Percentiles rank a stretch among this genome's conserved stretches.
These are phyloP conservation scores for Torymus tubicola DNA, from an alignment of 2,888 invertebrate genomes.

Conservation along the genomic window DNA sequence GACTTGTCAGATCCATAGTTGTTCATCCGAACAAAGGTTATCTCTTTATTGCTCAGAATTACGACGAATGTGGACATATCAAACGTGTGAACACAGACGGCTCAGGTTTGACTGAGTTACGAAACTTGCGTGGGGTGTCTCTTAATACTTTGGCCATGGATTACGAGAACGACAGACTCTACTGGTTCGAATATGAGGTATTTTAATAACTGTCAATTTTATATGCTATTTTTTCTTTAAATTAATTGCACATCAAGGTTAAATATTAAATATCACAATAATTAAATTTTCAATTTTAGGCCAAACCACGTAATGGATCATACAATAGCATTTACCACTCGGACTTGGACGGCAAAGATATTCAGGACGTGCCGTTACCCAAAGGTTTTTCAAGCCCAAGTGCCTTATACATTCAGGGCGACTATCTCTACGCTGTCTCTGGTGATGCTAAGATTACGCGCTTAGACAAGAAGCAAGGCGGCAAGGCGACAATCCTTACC, in stretches of 20 bases:
- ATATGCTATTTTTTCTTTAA: no score
- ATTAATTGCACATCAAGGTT: no score
- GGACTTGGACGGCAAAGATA: constrained; percentile 30
- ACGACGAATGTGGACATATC: background rate
- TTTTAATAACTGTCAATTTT: no score
- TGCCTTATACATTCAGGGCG: background rate
- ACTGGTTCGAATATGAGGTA: constrained; percentile 39
- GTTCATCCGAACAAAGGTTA: constrained; percentile 43
- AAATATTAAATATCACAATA: no score
- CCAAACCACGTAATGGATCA: background rate
- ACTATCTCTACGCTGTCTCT: background rate
- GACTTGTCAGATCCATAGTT: background rate
- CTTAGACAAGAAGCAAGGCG: background rate
- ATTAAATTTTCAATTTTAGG: background rate
- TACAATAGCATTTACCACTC: constrained; percentile 1
- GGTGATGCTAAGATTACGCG: background rate
- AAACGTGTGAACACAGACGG: constrained; percentile 29
- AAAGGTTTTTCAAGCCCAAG: background rate
- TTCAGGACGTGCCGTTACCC: background rate
- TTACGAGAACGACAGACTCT: constrained; percentile 31
- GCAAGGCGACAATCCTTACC: background rate
- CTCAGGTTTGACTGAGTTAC: constrained; percentile 5
- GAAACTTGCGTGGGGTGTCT: background rate
- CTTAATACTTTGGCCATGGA: constrained; percentile 27
- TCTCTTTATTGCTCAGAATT: constrained; percentile 17